phyloP scores from a whole-genome alignment of 2,797 vertebrate species.

The Halcyon badia region DNA sequence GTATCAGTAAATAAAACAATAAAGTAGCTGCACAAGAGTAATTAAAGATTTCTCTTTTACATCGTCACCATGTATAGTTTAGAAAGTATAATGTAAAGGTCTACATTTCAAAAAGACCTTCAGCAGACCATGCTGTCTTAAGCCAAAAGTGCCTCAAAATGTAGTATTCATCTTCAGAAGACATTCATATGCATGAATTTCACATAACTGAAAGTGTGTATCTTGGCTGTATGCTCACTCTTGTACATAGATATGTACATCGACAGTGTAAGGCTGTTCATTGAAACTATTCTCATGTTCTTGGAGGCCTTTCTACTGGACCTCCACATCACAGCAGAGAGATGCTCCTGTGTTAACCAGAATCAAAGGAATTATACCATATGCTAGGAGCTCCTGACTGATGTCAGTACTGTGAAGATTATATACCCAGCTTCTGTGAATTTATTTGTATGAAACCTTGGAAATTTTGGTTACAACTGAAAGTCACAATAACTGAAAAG shows the following conservation, averaged over 20 bases:
- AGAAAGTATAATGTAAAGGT: not conserved
- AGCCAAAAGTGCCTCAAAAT: not conserved
- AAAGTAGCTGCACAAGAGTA: not conserved
- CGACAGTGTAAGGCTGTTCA: not conserved
- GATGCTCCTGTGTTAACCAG: not conserved
- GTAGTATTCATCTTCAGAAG: not conserved
- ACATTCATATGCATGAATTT: not conserved
- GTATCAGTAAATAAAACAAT: not conserved
- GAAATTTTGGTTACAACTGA: not conserved
- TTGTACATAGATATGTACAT: not conserved
- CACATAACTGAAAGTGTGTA: fast-evolving
- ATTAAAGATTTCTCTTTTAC: not conserved
- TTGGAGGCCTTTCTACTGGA: not conserved
- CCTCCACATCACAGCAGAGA: not conserved
- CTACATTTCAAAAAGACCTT: not conserved
- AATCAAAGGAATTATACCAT: not conserved
- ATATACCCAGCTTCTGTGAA: not conserved
- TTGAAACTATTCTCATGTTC: not conserved
- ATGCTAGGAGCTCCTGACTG: not conserved
- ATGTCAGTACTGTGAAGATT: not conserved
- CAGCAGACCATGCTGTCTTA: not conserved
- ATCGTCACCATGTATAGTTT: fast-evolving
- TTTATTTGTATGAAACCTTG: not conserved
- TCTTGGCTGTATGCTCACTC: not conserved
- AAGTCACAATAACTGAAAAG: not conserved